These are phyloP conservation scores for Phalera bucephala DNA, from an alignment of 2,888 invertebrate species.

Conservation along the genomic window DNA sequence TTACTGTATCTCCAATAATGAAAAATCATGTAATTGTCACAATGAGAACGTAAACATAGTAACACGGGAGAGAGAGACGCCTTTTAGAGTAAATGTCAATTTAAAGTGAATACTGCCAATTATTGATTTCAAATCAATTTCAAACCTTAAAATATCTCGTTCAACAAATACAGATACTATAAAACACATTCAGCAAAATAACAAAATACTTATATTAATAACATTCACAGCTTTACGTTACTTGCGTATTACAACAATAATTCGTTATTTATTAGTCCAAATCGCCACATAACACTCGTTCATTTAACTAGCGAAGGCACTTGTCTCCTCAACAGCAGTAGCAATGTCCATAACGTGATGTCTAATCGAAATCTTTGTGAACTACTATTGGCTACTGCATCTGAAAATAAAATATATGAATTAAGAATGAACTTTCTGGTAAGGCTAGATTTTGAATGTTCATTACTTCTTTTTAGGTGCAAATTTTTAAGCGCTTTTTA, in stretches of 20 bases:
- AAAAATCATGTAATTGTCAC: no score
- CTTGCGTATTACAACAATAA: conserved; percentile 4
- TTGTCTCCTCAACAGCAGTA: conserved; percentile 50
- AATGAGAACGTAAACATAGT: no score
- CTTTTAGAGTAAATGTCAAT: no score
- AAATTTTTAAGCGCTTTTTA: no score
- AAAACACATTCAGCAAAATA: not conserved
- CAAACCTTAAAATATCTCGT: no score
- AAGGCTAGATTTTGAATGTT: no score
- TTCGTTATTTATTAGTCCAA: conserved; percentile 8
- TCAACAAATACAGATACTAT: not conserved
- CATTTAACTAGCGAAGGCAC: conserved; percentile 60
- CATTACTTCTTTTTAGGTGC: no score
- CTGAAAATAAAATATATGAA: conserved; percentile 42
- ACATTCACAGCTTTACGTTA: conserved; percentile 10
- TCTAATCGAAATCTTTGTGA: conserved; percentile 42
- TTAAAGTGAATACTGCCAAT: no score
- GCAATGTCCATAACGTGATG: conserved; percentile 53
- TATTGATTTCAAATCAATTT: no score
- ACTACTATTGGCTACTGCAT: conserved; percentile 57
- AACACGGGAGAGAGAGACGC: no score
- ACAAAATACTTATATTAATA: conserved; percentile 3
- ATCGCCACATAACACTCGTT: conserved; percentile 16
- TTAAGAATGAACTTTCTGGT: no score
- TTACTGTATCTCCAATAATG: no score